These are phyloP conservation scores for Trachythela sp. DNA, from an alignment of 64 coral and sea anemone genomes.

Conservation along the genomic window DNA sequence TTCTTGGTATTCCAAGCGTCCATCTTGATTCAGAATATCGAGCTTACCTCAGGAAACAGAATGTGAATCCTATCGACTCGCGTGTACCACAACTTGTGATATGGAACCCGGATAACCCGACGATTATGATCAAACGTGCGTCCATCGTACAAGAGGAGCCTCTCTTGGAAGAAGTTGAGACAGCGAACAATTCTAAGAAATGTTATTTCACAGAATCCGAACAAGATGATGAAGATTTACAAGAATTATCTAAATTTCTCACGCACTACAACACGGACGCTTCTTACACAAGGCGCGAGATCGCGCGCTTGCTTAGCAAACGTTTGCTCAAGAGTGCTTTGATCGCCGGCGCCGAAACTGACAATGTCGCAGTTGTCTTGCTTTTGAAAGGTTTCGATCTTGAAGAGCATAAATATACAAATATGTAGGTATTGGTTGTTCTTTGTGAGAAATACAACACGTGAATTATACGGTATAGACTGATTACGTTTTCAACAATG, in stretches of 20 bases:
- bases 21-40: not conserved
- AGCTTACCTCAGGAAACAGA: not conserved
- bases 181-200: not conserved
- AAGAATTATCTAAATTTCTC: not conserved
- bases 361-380: not conserved
- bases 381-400: not conserved
- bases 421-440: not conserved
- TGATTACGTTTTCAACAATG: not conserved
- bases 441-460: too few relatives aligned
- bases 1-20: not conserved
- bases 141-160: not conserved
- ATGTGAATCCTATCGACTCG: not conserved
- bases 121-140: not conserved
- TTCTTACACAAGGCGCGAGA: not conserved
- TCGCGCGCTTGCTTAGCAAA: not conserved
- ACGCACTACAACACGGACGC: not conserved
- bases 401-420: not conserved
- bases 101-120: not conserved
- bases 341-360: not conserved
- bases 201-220: not conserved
- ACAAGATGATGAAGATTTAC: not conserved
- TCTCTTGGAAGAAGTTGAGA: not conserved
- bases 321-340: not conserved
- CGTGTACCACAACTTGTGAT: not conserved
- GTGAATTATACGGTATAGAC: too few relatives aligned